Evolutionary conservation across 2,888 invertebrate species (phyloP).

Genomic region (Rhingia rostrata): DNA sequence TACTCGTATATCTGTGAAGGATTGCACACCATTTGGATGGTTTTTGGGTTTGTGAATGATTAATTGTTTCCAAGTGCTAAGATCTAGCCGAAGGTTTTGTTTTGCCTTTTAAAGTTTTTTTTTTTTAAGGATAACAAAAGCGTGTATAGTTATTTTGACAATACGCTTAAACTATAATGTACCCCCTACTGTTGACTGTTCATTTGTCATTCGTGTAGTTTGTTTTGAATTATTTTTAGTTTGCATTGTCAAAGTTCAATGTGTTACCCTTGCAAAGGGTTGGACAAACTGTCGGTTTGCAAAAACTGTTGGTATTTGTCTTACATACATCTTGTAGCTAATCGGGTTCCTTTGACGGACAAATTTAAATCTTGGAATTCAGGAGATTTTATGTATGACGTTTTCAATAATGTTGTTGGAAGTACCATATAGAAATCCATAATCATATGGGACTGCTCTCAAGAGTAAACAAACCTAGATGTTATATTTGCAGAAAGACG

Average conservation of each 20-base stretch:
- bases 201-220: conserved; percentile 63
- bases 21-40: conserved; percentile 50
- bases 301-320: neutral
- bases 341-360: too few species aligned
- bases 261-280: neutral
- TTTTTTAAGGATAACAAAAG: conserved; percentile 36
- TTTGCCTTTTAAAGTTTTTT: conserved; percentile 35
- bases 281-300: neutral
- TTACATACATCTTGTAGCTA: too few species aligned
- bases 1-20: conserved; percentile 48
- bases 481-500: too few species aligned
- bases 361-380: too few species aligned
- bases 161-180: conserved; percentile 18
- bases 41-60: conserved; percentile 51
- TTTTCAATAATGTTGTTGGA: too few species aligned
- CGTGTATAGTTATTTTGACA: conserved; percentile 65
- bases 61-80: conserved; percentile 56
- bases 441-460: too few species aligned
- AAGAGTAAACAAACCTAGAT: too few species aligned
- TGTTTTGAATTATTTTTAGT: conserved; percentile 9
- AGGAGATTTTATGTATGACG: too few species aligned
- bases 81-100: conserved; percentile 69
- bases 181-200: conserved; percentile 57
- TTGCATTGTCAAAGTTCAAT: neutral
- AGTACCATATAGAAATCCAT: too few species aligned